phyloP scores from a whole-genome alignment of 1,140 invertebrate genomes.

The Trialeurodes vaporariorum region DNA sequence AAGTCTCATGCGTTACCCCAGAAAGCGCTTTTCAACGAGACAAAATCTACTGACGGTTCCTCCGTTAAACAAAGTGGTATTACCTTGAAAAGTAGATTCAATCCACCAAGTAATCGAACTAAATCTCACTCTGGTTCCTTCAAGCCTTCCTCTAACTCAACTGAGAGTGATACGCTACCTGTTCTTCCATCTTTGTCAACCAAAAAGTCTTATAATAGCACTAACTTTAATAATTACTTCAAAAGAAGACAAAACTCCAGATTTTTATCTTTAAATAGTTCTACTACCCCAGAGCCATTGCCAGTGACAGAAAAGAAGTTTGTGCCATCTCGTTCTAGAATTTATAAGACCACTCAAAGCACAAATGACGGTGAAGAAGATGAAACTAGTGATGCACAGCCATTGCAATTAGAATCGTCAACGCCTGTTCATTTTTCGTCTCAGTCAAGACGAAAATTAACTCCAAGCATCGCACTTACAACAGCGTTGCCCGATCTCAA shows the following conservation, averaged over 20 bases:
- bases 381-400: neutral
- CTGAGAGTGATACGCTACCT: neutral
- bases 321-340: neutral
- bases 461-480: no score
- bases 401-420: no score
- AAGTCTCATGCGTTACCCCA: constrained; percentile 8
- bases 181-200: neutral
- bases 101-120: neutral
- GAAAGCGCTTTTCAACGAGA: neutral
- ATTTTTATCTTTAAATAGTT: neutral
- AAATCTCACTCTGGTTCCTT: neutral
- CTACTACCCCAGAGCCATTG: neutral
- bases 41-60: neutral
- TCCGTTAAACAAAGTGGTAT: neutral
- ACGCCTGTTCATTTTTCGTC: no score
- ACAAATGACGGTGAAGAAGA: neutral
- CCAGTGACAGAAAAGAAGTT: neutral
- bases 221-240: neutral
- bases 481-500: neutral
- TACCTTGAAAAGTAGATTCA: neutral
- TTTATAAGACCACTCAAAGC: neutral
- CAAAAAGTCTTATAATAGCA: neutral
- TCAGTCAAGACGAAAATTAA: no score
- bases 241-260: neutral
- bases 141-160: neutral